These are phyloP conservation scores for Bergia sp. DNA, from an alignment of 92 coral and sea anemone genomes.

Conservation along the genomic window DNA sequence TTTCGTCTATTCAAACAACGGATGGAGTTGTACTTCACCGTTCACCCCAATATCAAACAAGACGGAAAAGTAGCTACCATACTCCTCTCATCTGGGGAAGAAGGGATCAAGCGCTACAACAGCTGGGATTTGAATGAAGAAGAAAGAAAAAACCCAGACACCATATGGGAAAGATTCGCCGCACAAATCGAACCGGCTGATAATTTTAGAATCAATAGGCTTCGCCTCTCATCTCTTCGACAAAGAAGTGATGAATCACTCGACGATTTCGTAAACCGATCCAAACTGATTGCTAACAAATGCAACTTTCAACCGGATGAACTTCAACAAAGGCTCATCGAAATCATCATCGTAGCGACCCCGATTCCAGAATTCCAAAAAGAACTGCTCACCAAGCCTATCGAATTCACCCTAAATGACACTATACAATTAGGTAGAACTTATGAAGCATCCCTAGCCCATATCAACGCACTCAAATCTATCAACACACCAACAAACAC, in stretches of 20 bases:
- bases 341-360: background rate
- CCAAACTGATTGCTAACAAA: background rate
- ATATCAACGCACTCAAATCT: background rate
- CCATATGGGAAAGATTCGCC: background rate
- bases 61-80: background rate
- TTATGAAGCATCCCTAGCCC: background rate
- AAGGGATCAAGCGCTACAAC: background rate
- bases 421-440: background rate
- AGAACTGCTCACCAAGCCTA: background rate
- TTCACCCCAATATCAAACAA: background rate
- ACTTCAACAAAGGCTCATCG: background rate
- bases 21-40: no score
- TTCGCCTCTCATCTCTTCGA: background rate
- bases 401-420: background rate
- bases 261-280: background rate
- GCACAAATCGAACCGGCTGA: background rate
- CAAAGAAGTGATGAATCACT: background rate
- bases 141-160: background rate
- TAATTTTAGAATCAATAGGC: background rate
- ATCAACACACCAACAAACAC: background rate
- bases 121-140: background rate
- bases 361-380: background rate
- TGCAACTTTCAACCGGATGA: background rate
- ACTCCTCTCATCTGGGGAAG: background rate
- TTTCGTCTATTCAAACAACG: no score